phyloP scores from a whole-genome alignment of 2,888 invertebrate genomes.

The Mayetiola destructor region DNA sequence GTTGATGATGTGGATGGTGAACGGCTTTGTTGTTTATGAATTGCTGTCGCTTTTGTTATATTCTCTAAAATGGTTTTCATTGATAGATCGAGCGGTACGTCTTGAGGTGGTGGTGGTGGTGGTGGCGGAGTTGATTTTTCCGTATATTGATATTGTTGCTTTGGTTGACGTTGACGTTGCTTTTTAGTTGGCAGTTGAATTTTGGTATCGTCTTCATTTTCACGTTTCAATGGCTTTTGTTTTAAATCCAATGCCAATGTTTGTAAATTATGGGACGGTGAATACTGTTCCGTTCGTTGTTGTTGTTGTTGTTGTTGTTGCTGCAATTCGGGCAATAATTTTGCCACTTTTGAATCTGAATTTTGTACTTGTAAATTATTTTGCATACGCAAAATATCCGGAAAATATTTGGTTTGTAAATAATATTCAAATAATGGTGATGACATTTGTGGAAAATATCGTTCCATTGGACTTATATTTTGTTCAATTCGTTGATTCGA shows the following conservation, averaged over 20 bases:
- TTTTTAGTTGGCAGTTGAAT: slow-evolving; percentile 13
- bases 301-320: slow-evolving; percentile 20
- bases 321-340: slow-evolving; percentile 20
- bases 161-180: slow-evolving; percentile 16
- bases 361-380: slow-evolving; percentile 42
- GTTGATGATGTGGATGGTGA: slow-evolving; percentile 7
- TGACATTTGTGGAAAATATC: slow-evolving; percentile 27
- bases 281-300: slow-evolving; percentile 14
- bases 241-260: no score
- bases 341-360: slow-evolving; percentile 19
- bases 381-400: slow-evolving; percentile 43
- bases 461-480: slow-evolving; percentile 29
- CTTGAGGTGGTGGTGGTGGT: slow-evolving; percentile 47
- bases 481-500: neutral
- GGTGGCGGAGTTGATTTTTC: no score
- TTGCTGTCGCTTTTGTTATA: neutral
- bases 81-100: slow-evolving; percentile 72
- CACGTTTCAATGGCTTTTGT: neutral
- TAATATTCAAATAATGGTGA: slow-evolving; percentile 43
- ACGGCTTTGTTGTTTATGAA: neutral
- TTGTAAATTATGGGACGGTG: neutral
- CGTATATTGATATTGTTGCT: slow-evolving; percentile 15
- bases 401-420: slow-evolving; percentile 46
- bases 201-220: slow-evolving; percentile 14
- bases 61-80: slow-evolving; percentile 37